These are phyloP conservation scores for Porites rus DNA, from an alignment of 92 coral and sea anemone species.

Conservation along the genomic window DNA sequence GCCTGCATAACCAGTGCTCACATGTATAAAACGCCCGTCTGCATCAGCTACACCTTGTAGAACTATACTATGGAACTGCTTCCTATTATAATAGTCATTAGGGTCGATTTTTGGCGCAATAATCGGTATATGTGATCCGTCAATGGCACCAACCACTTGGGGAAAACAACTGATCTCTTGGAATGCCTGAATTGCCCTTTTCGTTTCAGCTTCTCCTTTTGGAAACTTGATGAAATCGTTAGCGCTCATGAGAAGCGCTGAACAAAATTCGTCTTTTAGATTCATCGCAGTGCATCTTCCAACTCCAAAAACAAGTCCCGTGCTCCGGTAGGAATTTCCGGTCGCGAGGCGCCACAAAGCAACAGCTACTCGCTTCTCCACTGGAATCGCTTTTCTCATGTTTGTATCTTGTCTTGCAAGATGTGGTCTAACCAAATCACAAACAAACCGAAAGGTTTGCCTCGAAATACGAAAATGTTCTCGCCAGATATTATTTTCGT, in stretches of 20 bases:
- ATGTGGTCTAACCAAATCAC: constrained; percentile 48
- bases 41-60: constrained; percentile 38
- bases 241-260: constrained; percentile 57
- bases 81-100: constrained; percentile 29
- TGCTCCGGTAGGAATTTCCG: constrained; percentile 36
- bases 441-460: constrained; percentile 18
- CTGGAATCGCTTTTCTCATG: no score
- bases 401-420: constrained; percentile 51
- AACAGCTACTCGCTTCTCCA: no score
- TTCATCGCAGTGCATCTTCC: constrained; percentile 71
- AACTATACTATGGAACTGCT: constrained; percentile 27
- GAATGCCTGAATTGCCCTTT: constrained; percentile 58
- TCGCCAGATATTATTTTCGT: no score
- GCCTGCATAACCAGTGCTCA: constrained; percentile 9
- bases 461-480: no score
- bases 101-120: constrained; percentile 19
- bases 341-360: no score
- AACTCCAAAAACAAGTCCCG: constrained; percentile 53
- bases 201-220: constrained; percentile 59
- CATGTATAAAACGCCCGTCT: constrained; percentile 14
- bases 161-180: constrained; percentile 44
- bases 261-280: constrained; percentile 68
- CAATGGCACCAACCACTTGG: constrained; percentile 19
- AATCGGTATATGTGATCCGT: constrained; percentile 44
- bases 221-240: constrained; percentile 60